Conservation (phyloP, 1,140 invertebrate species). For the Catajapyx aquilonaris region DNA sequence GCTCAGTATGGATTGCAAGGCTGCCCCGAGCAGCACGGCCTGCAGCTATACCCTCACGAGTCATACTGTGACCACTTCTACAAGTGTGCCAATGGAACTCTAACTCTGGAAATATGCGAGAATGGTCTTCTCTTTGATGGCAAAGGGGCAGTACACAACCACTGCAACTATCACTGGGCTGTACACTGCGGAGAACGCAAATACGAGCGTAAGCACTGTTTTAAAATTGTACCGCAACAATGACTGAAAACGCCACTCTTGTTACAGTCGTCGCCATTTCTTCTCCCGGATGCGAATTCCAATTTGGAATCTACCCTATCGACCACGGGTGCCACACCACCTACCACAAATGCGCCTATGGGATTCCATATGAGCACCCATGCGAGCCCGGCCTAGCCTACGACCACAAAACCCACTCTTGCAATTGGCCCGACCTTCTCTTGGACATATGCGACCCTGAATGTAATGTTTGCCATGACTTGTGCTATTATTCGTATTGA, state of each 20-base stretch:
- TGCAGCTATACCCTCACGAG: conserved; percentile 61
- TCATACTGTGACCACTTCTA: conserved; percentile 70
- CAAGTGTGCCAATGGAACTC: conserved; percentile 71
- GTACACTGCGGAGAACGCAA: conserved; percentile 69
- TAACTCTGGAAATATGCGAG: conserved; percentile 73
- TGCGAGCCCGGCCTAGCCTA: conserved; percentile 75
- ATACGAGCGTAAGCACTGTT: conserved; percentile 43
- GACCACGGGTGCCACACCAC: conserved; percentile 55
- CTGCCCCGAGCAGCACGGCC: conserved; percentile 44
- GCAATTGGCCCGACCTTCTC: conserved; percentile 82
- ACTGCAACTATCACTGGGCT: conserved; percentile 87
- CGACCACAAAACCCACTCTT: conserved; percentile 64
- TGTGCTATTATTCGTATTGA: not conserved
- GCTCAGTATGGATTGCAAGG: too few species aligned
- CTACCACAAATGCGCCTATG: conserved; percentile 68
- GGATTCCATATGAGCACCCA: conserved; percentile 48
- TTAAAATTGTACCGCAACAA: not conserved
- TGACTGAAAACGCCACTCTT: not conserved
- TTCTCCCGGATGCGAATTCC: conserved; percentile 60
- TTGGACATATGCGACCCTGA: conserved; percentile 64
- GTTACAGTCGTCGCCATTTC: conserved; percentile 47
- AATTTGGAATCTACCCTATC: conserved; percentile 69
- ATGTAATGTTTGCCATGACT: conserved; percentile 24
- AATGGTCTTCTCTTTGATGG: conserved; percentile 81
- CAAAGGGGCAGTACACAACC: conserved; percentile 64